phyloP scores from a whole-genome alignment of 2,113 vertebrate genomes.

The Cavia aperea region DNA sequence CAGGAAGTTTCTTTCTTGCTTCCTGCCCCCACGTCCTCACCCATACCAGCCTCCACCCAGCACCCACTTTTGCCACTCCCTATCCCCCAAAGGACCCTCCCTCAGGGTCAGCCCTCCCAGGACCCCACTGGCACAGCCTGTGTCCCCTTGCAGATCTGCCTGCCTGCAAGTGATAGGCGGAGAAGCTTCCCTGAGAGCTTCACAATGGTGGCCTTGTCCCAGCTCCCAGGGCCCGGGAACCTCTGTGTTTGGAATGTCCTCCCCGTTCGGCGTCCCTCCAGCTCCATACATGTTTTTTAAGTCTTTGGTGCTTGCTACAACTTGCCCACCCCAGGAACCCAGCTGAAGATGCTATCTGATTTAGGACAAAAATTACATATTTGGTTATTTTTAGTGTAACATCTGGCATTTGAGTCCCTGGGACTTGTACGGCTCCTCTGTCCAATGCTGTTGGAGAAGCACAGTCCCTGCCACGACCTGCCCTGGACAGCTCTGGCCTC shows the following conservation, averaged over 20 bases:
- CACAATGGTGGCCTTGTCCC: conserved; percentile 27
- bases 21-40: accelerated
- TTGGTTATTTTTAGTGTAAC: conserved; percentile 57
- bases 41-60: background rate
- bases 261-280: background rate
- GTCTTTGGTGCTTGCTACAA: conserved; percentile 34
- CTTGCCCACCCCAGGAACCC: conserved; percentile 32
- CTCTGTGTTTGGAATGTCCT: background rate
- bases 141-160: background rate
- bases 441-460: background rate
- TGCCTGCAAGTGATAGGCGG: accelerated
- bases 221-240: background rate
- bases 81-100: background rate
- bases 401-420: conserved; percentile 37
- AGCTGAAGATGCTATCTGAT: conserved; percentile 53
- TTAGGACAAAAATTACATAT: conserved; percentile 53
- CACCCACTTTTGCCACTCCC: accelerated
- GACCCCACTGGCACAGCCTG: background rate
- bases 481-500: background rate
- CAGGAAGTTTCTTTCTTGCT: background rate
- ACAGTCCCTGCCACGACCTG: background rate
- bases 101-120: background rate
- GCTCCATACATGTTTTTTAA: background rate
- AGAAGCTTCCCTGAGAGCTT: background rate
- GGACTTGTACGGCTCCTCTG: background rate